phyloP scores from a whole-genome alignment of 2,797 vertebrate species.

The Anguilla pacifica region DNA sequence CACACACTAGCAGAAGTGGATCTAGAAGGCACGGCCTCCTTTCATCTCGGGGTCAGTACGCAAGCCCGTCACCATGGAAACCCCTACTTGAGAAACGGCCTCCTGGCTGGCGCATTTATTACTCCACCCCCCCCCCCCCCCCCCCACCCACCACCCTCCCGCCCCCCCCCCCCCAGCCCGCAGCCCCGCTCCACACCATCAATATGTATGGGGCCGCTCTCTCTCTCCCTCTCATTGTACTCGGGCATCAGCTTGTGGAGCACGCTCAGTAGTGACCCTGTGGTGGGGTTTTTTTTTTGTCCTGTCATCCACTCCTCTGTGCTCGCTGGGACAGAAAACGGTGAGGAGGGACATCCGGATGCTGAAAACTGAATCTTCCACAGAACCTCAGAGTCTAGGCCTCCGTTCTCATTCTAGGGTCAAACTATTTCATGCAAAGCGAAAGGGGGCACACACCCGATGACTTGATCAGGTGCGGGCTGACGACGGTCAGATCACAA shows the following conservation, averaged over 20 bases:
- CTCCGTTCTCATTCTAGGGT: background rate
- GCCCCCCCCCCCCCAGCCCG: background rate
- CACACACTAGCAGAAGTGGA: background rate
- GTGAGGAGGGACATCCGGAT: background rate
- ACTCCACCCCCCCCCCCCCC: background rate
- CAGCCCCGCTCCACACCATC: background rate
- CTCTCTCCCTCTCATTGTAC: slow-evolving; percentile 22
- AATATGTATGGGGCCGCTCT: background rate
- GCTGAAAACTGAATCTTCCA: background rate
- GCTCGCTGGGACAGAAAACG: background rate
- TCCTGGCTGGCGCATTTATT: slow-evolving; percentile 13
- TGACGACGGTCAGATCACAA: no score
- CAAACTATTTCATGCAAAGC: background rate
- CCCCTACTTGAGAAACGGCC: slow-evolving; percentile 32
- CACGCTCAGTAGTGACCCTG: slow-evolving; percentile 31
- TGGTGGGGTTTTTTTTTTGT: slow-evolving; percentile 23
- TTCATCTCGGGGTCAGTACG: slow-evolving; percentile 28
- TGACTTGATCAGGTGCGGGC: no score
- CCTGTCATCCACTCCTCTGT: background rate
- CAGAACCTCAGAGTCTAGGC: background rate
- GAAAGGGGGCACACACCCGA: no score
- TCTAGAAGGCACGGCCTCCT: slow-evolving; percentile 17
- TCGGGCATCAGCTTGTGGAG: slow-evolving; percentile 35
- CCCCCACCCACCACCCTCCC: no score
- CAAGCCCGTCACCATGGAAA: slow-evolving; percentile 47